phyloP scores from a whole-genome alignment of 2,888 invertebrate genomes.

The Chrysolina americana region DNA sequence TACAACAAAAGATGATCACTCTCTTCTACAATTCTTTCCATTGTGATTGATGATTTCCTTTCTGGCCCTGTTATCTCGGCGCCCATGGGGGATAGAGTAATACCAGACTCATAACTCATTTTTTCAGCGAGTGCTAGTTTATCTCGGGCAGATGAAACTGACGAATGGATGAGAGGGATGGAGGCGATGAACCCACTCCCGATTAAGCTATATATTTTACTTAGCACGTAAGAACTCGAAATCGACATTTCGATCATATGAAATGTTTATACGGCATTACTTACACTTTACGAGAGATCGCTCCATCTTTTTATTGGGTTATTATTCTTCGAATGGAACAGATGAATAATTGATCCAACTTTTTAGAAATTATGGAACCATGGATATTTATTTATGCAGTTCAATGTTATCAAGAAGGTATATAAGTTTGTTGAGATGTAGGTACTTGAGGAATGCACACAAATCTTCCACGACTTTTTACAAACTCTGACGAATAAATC shows the following conservation, averaged over 20 bases:
- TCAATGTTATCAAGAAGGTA: no score
- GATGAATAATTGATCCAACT: not conserved
- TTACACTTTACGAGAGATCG: slow-evolving; percentile 11
- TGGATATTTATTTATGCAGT: no score
- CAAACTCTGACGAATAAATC: no score
- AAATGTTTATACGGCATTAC: slow-evolving; percentile 28
- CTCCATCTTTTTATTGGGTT: slow-evolving; percentile 10
- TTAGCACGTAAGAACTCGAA: slow-evolving; percentile 29
- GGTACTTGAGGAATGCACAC: no score
- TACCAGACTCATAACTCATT: slow-evolving; percentile 64
- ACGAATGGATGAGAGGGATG: slow-evolving; percentile 63
- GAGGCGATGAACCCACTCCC: slow-evolving; percentile 57
- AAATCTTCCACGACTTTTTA: no score
- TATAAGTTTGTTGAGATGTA: no score
- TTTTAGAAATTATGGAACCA: not conserved
- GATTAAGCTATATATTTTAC: slow-evolving; percentile 60
- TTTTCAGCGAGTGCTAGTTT: slow-evolving; percentile 64
- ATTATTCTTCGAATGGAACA: not conserved
- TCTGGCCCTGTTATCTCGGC: slow-evolving; percentile 11
- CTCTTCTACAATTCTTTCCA: slow-evolving; percentile 19
- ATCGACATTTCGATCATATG: slow-evolving; percentile 33
- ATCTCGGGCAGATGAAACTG: slow-evolving; percentile 63
- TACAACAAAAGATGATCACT: slow-evolving; percentile 3
- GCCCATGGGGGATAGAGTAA: slow-evolving; percentile 46
- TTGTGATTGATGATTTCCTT: slow-evolving; percentile 22